Percentiles rank a stretch among this genome's conserved stretches.
Conservation (phyloP, 2,888 invertebrate species). For the Tenthredo mesomela region DNA sequence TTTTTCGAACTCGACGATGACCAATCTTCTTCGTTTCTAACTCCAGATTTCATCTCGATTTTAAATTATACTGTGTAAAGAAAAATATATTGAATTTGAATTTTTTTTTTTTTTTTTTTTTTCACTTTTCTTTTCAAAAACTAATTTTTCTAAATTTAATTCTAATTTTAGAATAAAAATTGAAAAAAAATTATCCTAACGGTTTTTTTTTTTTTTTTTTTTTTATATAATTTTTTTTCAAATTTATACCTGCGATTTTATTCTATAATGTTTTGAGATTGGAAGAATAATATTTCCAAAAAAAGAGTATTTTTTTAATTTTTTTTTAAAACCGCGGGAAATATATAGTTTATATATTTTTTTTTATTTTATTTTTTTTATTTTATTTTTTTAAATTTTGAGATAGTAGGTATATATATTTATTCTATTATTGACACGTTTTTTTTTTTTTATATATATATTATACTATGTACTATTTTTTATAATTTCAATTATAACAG, state of each 20-base stretch:
- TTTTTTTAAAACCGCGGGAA: background rate
- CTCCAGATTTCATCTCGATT: conserved; percentile 66
- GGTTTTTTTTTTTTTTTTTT: background rate
- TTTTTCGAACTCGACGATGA: conserved; percentile 59
- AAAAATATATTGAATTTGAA: too few relatives aligned
- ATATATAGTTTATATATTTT: background rate
- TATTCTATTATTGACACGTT: background rate
- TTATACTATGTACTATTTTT: background rate
- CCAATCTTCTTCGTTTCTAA: conserved; percentile 67
- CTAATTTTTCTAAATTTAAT: background rate
- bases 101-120: too few relatives aligned
- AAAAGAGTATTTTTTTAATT: background rate
- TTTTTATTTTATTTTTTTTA: background rate
- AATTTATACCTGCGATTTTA: background rate
- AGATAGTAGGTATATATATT: background rate
- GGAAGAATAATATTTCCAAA: background rate
- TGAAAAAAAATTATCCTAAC: background rate
- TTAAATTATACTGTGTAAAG: background rate
- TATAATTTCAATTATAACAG: background rate
- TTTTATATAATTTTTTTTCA: background rate
- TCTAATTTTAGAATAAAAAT: background rate
- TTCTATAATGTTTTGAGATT: background rate
- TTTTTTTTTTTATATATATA: background rate
- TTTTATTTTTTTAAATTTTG: background rate
- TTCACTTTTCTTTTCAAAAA: too few relatives aligned